These are phyloP conservation scores for Plecturocebus donacophilus DNA, from an alignment of 2,113 vertebrate genomes.

Conservation along the genomic window DNA sequence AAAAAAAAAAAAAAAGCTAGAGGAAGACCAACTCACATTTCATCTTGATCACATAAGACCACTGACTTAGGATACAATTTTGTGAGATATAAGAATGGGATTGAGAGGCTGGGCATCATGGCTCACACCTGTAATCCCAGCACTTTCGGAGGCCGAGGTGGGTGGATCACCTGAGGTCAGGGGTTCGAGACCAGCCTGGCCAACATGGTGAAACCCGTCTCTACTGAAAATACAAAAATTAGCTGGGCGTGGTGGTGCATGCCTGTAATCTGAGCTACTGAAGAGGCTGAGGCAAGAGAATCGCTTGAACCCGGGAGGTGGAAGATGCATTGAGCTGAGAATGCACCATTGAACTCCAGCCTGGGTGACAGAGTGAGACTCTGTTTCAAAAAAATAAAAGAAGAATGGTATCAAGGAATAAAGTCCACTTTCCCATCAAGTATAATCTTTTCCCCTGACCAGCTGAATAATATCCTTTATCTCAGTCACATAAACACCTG, in stretches of 20 bases:
- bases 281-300: background rate
- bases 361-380: background rate
- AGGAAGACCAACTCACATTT: too few relatives aligned
- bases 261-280: background rate
- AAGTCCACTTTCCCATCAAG: conserved; percentile 8
- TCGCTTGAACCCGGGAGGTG: background rate
- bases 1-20: background rate
- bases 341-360: background rate
- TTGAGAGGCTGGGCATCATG: too few relatives aligned
- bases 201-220: too few relatives aligned
- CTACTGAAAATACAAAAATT: too few relatives aligned
- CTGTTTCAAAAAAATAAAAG: background rate
- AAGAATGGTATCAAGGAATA: background rate
- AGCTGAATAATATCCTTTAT: conserved; percentile 36
- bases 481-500: conserved; percentile 49
- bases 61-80: too few relatives aligned
- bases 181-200: too few relatives aligned
- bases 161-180: too few relatives aligned
- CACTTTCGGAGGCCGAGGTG: too few relatives aligned
- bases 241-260: background rate
- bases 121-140: too few relatives aligned
- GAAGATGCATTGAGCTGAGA: background rate
- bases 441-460: background rate
- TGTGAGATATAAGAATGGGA: too few relatives aligned
- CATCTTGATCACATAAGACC: too few relatives aligned